Evolutionary conservation across 2,113 vertebrate species (phyloP), one percentile per base, ranked within the genome.

Genomic region (Charadrius vociferus): DNA sequence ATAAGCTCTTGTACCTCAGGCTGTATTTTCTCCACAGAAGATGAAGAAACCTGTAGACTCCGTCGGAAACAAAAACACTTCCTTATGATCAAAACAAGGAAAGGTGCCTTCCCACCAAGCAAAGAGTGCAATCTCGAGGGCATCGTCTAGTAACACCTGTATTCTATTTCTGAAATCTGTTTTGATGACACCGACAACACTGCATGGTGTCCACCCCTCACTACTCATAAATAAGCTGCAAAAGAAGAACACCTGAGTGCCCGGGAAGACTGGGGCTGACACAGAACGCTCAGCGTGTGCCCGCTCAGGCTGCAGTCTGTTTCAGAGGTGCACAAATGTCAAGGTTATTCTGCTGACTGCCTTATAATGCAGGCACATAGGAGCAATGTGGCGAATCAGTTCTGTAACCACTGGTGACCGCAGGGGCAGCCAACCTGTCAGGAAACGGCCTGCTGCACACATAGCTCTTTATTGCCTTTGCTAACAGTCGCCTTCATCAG

Each of bases 201-300:
- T 19, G 20, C 20, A 12, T 6, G 41, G 7, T 32, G 59, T 66
- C 59, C 22, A 41, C 12, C 14, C 32, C 30, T 83, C 49, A 16
- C 32, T 24, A 24, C 32, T 78, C 34, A 16, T 41, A 68, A 86
- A 58, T 16, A 39, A 75, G 20, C 24, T 70, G n/a, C 47, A 52
- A 70, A 67, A 53, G 36, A 70, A 66, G 50, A 63, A 13, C 12
- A 6, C 22, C 26, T 3, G 2, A 75, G 17, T 16, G 7, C 15
- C 27, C n/a, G 12, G n/a, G 30, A 81, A 91, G 29, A 20, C 61
- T 55, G 52, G 3, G 32, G 23, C 32, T 81, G 43, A 12, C 36
- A 47, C 17, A 30, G 9, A 1, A 3, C 12, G 19, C 23, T 61
- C 22, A 6, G 26, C 4, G 2, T 8, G 11, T 1, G 1, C 23